A percentile compares a stretch with the other conserved stretches of the same genome.
Conservation (phyloP, 2,113 vertebrate species). For the Synchiropus splendidus region DNA sequence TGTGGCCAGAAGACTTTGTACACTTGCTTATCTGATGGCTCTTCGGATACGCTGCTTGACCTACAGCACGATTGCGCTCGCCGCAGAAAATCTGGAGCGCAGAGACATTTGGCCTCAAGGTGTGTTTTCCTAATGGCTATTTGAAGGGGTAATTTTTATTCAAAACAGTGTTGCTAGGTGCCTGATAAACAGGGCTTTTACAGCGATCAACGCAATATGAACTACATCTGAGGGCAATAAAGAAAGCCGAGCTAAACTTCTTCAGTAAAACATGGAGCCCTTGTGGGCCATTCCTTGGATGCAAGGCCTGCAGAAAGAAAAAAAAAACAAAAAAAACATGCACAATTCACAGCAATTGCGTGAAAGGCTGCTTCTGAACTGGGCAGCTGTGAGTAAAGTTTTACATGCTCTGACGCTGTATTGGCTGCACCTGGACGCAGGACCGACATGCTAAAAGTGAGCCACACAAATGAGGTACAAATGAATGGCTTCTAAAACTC, state of each 20-base stretch:
- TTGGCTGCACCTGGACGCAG: no score
- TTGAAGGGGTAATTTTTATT: constrained; percentile 59
- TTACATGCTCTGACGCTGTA: no score
- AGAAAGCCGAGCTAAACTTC: constrained; percentile 41
- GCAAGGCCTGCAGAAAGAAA: no score
- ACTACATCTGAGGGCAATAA: constrained; percentile 63
- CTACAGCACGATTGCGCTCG: constrained; percentile 38
- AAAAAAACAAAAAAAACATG: no score
- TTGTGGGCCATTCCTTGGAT: constrained; percentile 48
- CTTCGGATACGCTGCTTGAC: constrained; percentile 42
- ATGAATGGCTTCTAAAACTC: no score
- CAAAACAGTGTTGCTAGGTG: constrained; percentile 57
- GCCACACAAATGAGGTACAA: no score
- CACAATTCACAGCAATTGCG: constrained; percentile 48
- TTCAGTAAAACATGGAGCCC: constrained; percentile 32
- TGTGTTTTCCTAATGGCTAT: constrained; percentile 51
- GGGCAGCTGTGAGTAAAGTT: no score
- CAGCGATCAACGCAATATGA: constrained; percentile 53
- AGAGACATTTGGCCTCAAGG: constrained; percentile 47
- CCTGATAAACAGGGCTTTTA: constrained; percentile 56
- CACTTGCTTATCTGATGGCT: constrained; percentile 50
- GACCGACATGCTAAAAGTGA: no score
- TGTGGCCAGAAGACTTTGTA: constrained; percentile 32
- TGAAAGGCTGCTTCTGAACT: no score
- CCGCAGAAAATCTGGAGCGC: constrained; percentile 29